phyloP scores from a whole-genome alignment of 2,888 invertebrate genomes.

The Dendrolimus pini region DNA sequence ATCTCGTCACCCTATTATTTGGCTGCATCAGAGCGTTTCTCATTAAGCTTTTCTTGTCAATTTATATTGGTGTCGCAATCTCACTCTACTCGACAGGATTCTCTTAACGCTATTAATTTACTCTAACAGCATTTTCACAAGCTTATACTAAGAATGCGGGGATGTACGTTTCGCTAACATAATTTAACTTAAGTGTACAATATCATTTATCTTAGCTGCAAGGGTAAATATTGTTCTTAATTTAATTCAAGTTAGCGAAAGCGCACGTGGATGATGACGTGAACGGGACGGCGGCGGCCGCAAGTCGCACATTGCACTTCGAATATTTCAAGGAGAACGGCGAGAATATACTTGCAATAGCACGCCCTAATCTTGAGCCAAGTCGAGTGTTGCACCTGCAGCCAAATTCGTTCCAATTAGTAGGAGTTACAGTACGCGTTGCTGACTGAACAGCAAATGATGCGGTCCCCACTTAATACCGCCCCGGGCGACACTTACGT shows the following conservation, averaged over 20 bases:
- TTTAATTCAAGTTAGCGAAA: slow-evolving; percentile 66
- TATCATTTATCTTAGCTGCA: slow-evolving; percentile 65
- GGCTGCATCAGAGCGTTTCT: slow-evolving; percentile 32
- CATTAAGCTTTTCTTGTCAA: slow-evolving; percentile 31
- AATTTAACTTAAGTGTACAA: slow-evolving; percentile 63
- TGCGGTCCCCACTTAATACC: slow-evolving; percentile 70
- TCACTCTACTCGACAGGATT: no score
- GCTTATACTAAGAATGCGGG: slow-evolving; percentile 59
- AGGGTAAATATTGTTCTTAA: slow-evolving; percentile 75
- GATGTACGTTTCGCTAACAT: slow-evolving; percentile 62
- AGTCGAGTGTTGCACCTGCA: slow-evolving; percentile 74
- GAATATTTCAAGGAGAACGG: slow-evolving; percentile 67
- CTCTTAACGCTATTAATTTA: slow-evolving; percentile 14
- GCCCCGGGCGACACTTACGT: slow-evolving; percentile 59
- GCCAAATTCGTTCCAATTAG: slow-evolving; percentile 76
- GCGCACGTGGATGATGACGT: slow-evolving; percentile 52
- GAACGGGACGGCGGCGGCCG: slow-evolving; percentile 37
- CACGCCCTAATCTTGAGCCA: slow-evolving; percentile 73
- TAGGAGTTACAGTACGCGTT: slow-evolving; percentile 70
- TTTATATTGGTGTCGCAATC: background rate
- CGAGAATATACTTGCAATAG: slow-evolving; percentile 65
- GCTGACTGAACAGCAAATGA: slow-evolving; percentile 73
- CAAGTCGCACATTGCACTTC: slow-evolving; percentile 64
- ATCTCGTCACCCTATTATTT: slow-evolving; percentile 31
- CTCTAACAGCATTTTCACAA: slow-evolving; percentile 30